These are phyloP conservation scores for Eilema depressum DNA, from an alignment of 2,888 invertebrate species.

Conservation along the genomic window DNA sequence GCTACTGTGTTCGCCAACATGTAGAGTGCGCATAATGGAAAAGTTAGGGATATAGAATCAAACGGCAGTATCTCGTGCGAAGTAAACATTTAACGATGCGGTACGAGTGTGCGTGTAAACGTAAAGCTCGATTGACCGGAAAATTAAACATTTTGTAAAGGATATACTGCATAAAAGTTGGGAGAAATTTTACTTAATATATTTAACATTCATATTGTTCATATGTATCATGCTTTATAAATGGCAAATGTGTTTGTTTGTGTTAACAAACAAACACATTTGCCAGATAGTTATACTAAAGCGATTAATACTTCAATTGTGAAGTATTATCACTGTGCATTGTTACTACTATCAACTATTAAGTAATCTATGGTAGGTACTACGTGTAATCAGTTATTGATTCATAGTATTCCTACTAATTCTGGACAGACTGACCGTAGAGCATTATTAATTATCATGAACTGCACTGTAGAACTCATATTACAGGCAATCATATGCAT, in stretches of 20 bases:
- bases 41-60: slow-evolving; percentile 53
- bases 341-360: too few relatives aligned
- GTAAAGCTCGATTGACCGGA: slow-evolving; percentile 39
- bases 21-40: slow-evolving; percentile 54
- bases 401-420: too few relatives aligned
- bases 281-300: too few relatives aligned
- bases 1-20: slow-evolving; percentile 37
- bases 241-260: neutral
- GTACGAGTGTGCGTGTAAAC: slow-evolving; percentile 16
- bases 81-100: slow-evolving; percentile 13
- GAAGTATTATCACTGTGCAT: too few relatives aligned
- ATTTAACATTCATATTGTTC: neutral
- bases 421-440: too few relatives aligned
- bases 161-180: neutral
- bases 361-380: too few relatives aligned
- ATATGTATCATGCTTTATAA: too few relatives aligned
- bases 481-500: too few relatives aligned
- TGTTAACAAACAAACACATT: too few relatives aligned
- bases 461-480: too few relatives aligned
- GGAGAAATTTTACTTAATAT: neutral
- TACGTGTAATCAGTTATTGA: too few relatives aligned
- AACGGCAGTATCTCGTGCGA: slow-evolving; percentile 43
- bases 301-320: neutral
- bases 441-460: too few relatives aligned
- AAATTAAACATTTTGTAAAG: slow-evolving; percentile 34